Percentiles rank a stretch among this genome's conserved stretches.
Conservation (phyloP, 2,113 vertebrate genomes). For the Capra hircus region DNA sequence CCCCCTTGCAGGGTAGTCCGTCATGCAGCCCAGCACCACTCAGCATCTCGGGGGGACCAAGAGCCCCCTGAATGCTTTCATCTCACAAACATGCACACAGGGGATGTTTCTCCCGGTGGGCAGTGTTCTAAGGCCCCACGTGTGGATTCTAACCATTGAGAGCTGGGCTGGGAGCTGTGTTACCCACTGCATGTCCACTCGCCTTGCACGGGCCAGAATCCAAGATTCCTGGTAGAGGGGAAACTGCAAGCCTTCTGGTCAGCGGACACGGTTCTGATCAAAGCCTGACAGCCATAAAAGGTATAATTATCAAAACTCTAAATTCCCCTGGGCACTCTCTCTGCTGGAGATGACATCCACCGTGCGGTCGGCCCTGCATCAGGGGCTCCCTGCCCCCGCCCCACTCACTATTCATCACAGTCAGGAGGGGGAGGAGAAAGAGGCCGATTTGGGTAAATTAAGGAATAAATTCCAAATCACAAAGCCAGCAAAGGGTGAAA, state of each 20-base stretch:
- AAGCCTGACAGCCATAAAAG: background rate
- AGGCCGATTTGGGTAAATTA: background rate
- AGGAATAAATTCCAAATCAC: background rate
- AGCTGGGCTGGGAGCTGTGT: background rate
- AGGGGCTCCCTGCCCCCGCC: background rate
- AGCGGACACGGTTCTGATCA: fast-evolving
- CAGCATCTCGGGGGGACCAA: fast-evolving
- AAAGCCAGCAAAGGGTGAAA: fast-evolving
- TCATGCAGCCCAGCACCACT: background rate
- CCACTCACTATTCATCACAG: background rate
- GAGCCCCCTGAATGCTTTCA: background rate
- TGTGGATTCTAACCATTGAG: fast-evolving
- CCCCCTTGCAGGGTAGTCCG: background rate
- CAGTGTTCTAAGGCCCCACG: background rate
- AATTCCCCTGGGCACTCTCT: background rate
- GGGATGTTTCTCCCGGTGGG: fast-evolving
- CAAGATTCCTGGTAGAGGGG: background rate
- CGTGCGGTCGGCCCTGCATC: fast-evolving
- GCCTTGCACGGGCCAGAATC: background rate
- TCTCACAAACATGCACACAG: fast-evolving
- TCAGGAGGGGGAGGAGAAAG: background rate
- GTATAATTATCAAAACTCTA: too few species aligned
- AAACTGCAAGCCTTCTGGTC: background rate
- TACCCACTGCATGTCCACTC: fast-evolving
- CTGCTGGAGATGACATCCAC: background rate